phyloP scores from a whole-genome alignment of 2,113 vertebrate species.

The Epinephelus moara region DNA sequence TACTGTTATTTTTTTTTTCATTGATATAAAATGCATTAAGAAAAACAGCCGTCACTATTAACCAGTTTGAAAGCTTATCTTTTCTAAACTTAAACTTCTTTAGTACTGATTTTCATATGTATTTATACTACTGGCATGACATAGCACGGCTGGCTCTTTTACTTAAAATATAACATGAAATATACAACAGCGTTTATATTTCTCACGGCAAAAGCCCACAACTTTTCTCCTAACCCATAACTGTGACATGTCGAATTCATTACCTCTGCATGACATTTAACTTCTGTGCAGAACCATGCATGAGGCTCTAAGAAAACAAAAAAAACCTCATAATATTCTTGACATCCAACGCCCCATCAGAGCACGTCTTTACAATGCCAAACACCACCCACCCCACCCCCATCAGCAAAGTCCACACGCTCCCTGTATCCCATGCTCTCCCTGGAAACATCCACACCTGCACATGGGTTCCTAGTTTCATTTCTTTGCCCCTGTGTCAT shows the following conservation, averaged over 20 bases:
- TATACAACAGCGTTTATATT: slow-evolving; percentile 6
- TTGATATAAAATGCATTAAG: neutral
- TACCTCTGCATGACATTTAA: slow-evolving; percentile 62
- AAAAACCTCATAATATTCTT: slow-evolving; percentile 35
- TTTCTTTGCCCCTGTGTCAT: slow-evolving; percentile 11
- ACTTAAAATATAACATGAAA: neutral
- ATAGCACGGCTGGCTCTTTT: slow-evolving; percentile 27
- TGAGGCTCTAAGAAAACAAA: slow-evolving; percentile 25
- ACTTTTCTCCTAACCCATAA: slow-evolving; percentile 35
- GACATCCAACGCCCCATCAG: slow-evolving; percentile 76
- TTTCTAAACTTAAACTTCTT: slow-evolving; percentile 6
- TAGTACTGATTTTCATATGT: neutral
- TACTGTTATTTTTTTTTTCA: neutral
- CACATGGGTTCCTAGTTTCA: slow-evolving; percentile 74
- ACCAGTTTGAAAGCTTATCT: slow-evolving; percentile 6
- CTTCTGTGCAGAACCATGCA: slow-evolving; percentile 53
- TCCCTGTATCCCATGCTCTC: slow-evolving; percentile 66
- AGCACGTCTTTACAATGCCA: slow-evolving; percentile 75
- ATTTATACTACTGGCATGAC: slow-evolving; percentile 5
- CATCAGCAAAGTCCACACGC: slow-evolving; percentile 63
- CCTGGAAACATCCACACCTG: slow-evolving; percentile 85
- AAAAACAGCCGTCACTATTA: slow-evolving; percentile 13
- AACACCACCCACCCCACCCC: slow-evolving; percentile 54
- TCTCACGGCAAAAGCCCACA: neutral
- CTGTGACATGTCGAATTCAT: neutral